Conservation (phyloP, 1,140 invertebrate genomes). For the Lasioglossum baleicum region DNA sequence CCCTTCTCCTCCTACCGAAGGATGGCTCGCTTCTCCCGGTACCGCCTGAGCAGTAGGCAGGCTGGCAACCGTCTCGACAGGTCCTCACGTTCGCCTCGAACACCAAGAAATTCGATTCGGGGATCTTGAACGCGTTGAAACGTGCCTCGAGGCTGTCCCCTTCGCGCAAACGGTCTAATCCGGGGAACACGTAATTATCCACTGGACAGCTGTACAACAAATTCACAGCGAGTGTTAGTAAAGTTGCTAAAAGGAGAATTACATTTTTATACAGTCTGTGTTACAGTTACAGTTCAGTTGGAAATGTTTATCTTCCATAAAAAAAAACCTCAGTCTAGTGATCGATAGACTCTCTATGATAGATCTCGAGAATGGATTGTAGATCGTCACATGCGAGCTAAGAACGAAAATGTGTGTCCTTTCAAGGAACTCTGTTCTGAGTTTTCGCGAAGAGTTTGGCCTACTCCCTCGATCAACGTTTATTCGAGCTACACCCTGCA, state of each 20-base stretch:
- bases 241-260: too few species aligned
- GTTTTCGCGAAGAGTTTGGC: neutral
- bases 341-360: too few species aligned
- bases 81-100: slow-evolving; percentile 95
- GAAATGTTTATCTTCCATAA: too few species aligned
- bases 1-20: slow-evolving; percentile 85
- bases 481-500: neutral
- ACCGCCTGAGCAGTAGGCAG: slow-evolving; percentile 89
- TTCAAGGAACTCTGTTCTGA: neutral
- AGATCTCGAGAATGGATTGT: too few species aligned
- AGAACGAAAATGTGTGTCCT: neutral
- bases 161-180: slow-evolving; percentile 90
- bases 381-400: neutral
- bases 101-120: slow-evolving; percentile 95
- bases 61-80: slow-evolving; percentile 93
- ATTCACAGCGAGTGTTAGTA: neutral
- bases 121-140: slow-evolving; percentile 97
- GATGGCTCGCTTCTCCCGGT: slow-evolving; percentile 89
- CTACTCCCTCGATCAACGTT: neutral
- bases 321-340: too few species aligned
- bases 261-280: too few species aligned
- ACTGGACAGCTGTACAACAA: slow-evolving; percentile 87
- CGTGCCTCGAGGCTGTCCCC: slow-evolving; percentile 93
- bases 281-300: too few species aligned
- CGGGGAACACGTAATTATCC: slow-evolving; percentile 94